A percentile compares a stretch with the other conserved stretches of the same genome.
phyloP scores from a whole-genome alignment of 2,113 vertebrate species.

The Porphyrio hochstetteri region DNA sequence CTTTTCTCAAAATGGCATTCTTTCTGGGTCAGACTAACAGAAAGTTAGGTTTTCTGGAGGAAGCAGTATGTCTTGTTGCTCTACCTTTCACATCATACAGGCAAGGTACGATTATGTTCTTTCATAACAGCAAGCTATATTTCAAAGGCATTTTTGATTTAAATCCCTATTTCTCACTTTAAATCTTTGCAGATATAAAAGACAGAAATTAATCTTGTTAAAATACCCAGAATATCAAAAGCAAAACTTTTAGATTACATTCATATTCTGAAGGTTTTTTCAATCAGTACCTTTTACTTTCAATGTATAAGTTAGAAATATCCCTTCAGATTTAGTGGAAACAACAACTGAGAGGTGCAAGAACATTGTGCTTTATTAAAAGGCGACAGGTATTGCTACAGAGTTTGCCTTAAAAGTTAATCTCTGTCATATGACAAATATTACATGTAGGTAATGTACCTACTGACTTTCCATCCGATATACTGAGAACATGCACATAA shows the following conservation, averaged over 20 bases:
- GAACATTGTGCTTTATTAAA: neutral
- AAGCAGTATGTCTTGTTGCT: neutral
- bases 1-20: neutral
- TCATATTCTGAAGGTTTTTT: neutral
- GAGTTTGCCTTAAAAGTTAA: neutral
- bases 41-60: neutral
- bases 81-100: neutral
- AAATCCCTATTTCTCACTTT: neutral
- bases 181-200: neutral
- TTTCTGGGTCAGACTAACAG: neutral
- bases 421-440: neutral
- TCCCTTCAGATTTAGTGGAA: neutral
- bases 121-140: neutral
- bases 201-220: neutral
- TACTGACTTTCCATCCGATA: neutral
- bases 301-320: neutral
- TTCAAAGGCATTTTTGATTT: neutral
- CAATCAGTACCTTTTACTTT: neutral
- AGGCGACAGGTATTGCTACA: neutral
- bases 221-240: neutral
- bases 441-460: neutral
- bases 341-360: neutral
- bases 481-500: neutral
- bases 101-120: neutral
- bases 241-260: neutral